Evolutionary conservation across 1,140 invertebrate species (phyloP).

Genomic region (Colletes gigas): DNA sequence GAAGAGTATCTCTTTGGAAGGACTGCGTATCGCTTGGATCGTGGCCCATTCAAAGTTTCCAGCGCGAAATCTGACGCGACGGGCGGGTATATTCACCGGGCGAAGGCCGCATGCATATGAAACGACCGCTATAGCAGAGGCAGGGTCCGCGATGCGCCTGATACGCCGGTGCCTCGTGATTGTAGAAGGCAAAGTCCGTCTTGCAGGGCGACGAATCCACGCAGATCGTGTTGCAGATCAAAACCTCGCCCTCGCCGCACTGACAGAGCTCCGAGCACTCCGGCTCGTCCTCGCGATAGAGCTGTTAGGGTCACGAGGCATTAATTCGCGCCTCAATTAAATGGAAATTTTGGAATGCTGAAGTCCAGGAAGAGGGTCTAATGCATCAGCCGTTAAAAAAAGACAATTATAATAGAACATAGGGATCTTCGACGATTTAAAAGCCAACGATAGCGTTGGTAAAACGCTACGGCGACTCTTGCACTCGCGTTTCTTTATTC

Average conservation of each 20-base stretch:
- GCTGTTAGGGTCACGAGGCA: constrained; percentile 78
- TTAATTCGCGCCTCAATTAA: background rate
- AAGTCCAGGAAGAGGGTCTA: no score
- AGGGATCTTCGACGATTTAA: no score
- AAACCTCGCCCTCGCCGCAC: constrained; percentile 87
- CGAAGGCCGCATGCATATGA: constrained; percentile 94
- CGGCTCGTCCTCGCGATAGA: constrained; percentile 92
- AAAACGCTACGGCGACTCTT: no score
- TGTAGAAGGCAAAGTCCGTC: constrained; percentile 92
- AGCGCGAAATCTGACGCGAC: background rate
- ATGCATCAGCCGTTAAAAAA: no score
- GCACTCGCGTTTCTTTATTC: background rate
- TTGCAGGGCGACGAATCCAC: constrained; percentile 91
- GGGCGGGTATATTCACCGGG: constrained; percentile 83
- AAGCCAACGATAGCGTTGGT: no score
- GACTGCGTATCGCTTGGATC: background rate
- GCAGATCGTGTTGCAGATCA: constrained; percentile 92
- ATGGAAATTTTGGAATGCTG: no score
- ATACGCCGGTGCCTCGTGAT: constrained; percentile 93
- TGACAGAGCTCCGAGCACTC: constrained; percentile 92
- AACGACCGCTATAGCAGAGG: constrained; percentile 93
- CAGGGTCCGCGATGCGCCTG: constrained; percentile 93
- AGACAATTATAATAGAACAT: no score
- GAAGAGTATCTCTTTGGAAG: background rate
- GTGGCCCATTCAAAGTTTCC: background rate